phyloP scores from a whole-genome alignment of 2,888 invertebrate species.

The Cheilosia variabilis region DNA sequence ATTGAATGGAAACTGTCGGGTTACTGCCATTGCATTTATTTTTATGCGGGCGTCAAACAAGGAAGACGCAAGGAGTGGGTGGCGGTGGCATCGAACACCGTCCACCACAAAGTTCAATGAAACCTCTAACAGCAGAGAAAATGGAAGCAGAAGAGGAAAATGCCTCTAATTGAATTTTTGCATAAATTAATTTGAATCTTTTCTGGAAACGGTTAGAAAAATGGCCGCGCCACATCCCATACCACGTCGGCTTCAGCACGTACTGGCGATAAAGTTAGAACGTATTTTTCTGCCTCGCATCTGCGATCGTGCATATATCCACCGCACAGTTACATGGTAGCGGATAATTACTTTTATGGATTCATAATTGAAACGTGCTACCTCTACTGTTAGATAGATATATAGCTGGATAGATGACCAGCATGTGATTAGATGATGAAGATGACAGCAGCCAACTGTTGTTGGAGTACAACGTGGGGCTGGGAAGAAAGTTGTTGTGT shows the following conservation, averaged over 20 bases:
- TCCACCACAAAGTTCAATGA: constrained; percentile 56
- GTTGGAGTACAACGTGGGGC: constrained; percentile 16
- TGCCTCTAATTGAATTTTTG: constrained; percentile 66
- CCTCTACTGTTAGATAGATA: constrained; percentile 54
- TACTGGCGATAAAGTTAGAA: constrained; percentile 47
- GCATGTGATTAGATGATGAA: constrained; percentile 70
- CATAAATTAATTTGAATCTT: constrained; percentile 64
- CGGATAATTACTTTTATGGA: constrained; percentile 74
- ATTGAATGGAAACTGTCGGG: constrained; percentile 74
- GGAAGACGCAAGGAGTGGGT: constrained; percentile 59
- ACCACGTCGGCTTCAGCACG: constrained; percentile 30
- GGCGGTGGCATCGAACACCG: constrained; percentile 65
- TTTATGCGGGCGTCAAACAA: constrained; percentile 75
- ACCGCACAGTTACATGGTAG: constrained; percentile 59
- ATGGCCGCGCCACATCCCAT: constrained; percentile 12
- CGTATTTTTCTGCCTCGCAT: constrained; percentile 14
- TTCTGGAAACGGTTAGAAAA: constrained; percentile 24
- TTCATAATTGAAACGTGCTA: constrained; percentile 75
- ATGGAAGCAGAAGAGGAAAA: constrained; percentile 14
- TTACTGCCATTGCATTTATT: constrained; percentile 72
- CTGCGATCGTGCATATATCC: constrained; percentile 30
- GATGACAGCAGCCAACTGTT: constrained; percentile 68
- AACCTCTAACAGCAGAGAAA: constrained; percentile 22
- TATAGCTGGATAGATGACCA: constrained; percentile 58
- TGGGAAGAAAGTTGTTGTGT: constrained; percentile 61